These are phyloP conservation scores for Furcifer pardalis DNA, from an alignment of 2,797 vertebrate genomes.

Conservation along the genomic window DNA sequence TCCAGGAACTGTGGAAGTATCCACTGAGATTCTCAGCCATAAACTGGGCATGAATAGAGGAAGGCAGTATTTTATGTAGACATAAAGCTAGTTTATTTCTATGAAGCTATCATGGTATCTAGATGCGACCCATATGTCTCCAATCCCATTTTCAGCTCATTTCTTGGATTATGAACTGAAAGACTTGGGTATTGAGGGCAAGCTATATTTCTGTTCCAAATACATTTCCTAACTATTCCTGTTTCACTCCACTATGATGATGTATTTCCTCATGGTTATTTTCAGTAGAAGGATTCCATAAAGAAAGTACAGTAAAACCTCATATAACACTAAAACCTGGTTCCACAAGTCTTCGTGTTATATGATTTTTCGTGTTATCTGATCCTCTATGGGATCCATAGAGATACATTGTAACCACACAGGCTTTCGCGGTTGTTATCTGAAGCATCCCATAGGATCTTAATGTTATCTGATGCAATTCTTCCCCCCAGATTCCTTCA, in stretches of 20 bases:
- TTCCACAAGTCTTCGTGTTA: no score
- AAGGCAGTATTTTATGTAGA: not conserved
- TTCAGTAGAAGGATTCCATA: slow-evolving; percentile 30
- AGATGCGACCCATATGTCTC: not conserved
- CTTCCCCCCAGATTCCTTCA: no score
- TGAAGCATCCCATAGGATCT: no score
- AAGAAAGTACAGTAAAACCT: no score
- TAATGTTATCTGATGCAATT: no score
- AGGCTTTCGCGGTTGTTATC: no score
- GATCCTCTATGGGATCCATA: no score
- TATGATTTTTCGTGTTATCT: no score
- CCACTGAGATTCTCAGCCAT: not conserved
- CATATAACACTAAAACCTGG: no score
- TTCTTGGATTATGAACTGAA: not conserved
- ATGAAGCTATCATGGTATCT: not conserved
- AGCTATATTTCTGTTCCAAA: not conserved
- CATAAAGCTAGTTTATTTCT: not conserved
- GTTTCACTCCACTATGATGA: slow-evolving; percentile 40
- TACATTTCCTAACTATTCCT: slow-evolving; percentile 23
- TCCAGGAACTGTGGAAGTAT: not conserved
- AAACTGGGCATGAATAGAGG: not conserved
- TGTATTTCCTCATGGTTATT: slow-evolving; percentile 34
- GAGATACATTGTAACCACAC: no score
- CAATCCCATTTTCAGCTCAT: not conserved
- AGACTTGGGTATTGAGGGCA: not conserved